These are phyloP conservation scores for Smittia sp. DNA, from an alignment of 2,888 invertebrate genomes.

Conservation along the genomic window DNA sequence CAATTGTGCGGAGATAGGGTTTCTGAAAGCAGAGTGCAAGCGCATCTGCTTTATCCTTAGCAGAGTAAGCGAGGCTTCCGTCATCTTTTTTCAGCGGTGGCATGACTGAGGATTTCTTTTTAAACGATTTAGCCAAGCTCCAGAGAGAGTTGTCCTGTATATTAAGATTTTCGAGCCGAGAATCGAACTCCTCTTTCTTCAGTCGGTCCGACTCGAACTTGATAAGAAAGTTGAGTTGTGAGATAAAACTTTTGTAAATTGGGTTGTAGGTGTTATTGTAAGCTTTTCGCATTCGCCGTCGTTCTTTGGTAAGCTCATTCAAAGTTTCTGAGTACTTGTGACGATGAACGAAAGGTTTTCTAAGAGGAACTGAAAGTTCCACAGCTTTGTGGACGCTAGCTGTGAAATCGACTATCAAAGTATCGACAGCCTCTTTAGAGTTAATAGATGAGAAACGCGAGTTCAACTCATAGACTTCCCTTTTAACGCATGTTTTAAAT, in stretches of 20 bases:
- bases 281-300: not conserved
- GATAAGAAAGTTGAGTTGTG: not conserved
- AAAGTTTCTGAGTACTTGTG: not conserved
- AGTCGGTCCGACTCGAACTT: not conserved
- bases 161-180: not conserved
- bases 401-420: not conserved
- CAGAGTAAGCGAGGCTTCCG: not conserved
- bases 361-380: not conserved
- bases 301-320: not conserved
- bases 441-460: not conserved
- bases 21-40: not conserved
- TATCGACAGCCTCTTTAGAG: not conserved
- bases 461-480: not conserved
- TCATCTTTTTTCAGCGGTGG: not conserved
- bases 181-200: not conserved
- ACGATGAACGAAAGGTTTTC: not conserved
- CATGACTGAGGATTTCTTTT: not conserved
- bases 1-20: not conserved
- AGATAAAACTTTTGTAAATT: not conserved
- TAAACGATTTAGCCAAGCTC: not conserved
- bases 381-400: not conserved
- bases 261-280: not conserved
- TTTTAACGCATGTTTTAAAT: not conserved
- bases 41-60: not conserved
- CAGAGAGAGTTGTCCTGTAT: not conserved